Evolutionary conservation across 92 coral and sea anemone species (phyloP).

Genomic region (Bergia sp.): DNA sequence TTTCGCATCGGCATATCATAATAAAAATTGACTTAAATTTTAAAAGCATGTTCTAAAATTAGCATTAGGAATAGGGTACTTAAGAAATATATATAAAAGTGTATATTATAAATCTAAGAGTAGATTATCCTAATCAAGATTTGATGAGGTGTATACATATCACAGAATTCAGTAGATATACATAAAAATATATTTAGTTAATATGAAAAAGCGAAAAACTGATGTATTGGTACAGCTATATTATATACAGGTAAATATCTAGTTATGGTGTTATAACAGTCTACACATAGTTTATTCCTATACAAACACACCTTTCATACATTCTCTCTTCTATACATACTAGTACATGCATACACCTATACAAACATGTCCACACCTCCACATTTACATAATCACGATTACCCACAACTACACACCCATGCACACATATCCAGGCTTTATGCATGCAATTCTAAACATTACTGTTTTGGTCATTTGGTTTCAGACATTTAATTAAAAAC

Average conservation of each 20-base stretch:
- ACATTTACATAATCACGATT: neutral
- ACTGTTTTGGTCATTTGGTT: neutral
- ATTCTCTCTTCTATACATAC: neutral
- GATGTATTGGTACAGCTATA: neutral
- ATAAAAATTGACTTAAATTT: neutral
- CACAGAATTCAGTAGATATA: neutral
- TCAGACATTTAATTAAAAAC: neutral
- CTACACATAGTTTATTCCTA: neutral
- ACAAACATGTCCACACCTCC: neutral
- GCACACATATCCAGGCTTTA: neutral
- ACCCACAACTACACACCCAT: neutral
- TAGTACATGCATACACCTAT: neutral
- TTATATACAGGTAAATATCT: neutral
- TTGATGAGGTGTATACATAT: neutral
- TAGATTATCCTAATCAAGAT: neutral
- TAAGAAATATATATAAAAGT: neutral
- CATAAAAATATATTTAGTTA: neutral
- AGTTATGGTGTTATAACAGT: neutral
- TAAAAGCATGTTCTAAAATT: neutral
- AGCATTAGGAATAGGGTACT: neutral
- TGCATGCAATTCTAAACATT: neutral
- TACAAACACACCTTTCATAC: neutral
- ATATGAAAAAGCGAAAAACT: neutral
- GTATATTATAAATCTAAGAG: neutral
- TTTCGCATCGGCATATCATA: neutral